phyloP scores from a whole-genome alignment of 2,113 vertebrate genomes.

The Anhinga anhinga region DNA sequence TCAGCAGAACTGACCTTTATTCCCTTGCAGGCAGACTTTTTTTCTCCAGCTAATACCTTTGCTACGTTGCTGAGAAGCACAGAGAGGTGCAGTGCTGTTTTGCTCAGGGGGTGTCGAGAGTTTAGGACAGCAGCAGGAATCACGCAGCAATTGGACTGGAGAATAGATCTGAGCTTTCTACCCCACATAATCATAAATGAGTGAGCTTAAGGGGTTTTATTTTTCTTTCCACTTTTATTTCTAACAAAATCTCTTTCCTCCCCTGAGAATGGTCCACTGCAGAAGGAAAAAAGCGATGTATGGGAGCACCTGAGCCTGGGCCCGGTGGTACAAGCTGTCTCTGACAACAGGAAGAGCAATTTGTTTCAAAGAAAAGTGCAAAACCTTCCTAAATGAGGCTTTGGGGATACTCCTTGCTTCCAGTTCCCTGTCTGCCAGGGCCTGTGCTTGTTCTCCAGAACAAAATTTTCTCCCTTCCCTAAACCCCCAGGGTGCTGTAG shows the following conservation, averaged over 20 bases:
- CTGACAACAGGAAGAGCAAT: background rate
- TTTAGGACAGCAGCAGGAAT: background rate
- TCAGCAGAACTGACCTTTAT: constrained; percentile 50
- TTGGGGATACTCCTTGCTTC: background rate
- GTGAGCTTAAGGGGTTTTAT: background rate
- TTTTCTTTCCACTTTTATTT: background rate
- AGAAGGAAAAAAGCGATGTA: background rate
- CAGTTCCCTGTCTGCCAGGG: background rate
- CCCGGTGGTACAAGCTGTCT: background rate
- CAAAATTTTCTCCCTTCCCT: background rate
- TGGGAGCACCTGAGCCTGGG: background rate
- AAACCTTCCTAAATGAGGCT: background rate
- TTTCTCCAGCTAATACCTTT: background rate
- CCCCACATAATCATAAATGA: background rate
- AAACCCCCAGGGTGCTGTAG: background rate
- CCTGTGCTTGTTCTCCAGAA: background rate
- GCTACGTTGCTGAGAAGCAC: background rate
- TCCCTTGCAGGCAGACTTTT: background rate
- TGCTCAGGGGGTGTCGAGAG: background rate
- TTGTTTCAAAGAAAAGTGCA: background rate
- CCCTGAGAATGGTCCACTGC: background rate
- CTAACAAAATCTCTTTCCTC: background rate
- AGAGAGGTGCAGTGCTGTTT: background rate
- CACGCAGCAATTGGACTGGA: background rate
- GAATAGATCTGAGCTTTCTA: background rate